These are phyloP conservation scores for Orbicella faveolata DNA, from an alignment of 64 coral and sea anemone genomes.

Conservation along the genomic window DNA sequence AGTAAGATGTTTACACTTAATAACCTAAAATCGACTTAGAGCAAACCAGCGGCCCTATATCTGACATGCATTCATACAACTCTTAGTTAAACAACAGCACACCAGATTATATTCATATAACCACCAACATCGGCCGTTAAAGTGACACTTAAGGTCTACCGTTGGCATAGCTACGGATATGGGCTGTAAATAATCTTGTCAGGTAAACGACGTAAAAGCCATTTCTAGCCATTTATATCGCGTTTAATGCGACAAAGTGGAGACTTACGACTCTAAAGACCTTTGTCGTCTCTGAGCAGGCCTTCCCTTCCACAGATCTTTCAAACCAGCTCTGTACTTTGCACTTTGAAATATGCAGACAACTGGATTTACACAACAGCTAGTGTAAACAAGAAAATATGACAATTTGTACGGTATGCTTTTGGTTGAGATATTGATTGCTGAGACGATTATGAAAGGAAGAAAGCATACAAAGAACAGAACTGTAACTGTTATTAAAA, in stretches of 20 bases:
- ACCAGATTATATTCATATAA: background rate
- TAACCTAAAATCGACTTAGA: too few relatives aligned
- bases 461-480: constrained; percentile 37
- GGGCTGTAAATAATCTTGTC: background rate
- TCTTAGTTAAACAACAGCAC: background rate
- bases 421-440: background rate
- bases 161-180: background rate
- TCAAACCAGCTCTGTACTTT: constrained; percentile 66
- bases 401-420: constrained; percentile 33
- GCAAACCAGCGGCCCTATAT: too few relatives aligned
- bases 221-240: background rate
- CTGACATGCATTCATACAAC: too few relatives aligned
- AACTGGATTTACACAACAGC: constrained; percentile 48
- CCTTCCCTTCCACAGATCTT: constrained; percentile 4
- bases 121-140: background rate
- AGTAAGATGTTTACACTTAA: too few relatives aligned
- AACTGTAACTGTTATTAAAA: constrained; percentile 57
- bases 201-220: background rate
- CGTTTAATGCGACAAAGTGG: background rate
- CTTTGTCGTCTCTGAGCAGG: background rate
- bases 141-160: background rate
- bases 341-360: constrained; percentile 65
- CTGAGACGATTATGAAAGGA: constrained; percentile 37
- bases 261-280: constrained; percentile 3
- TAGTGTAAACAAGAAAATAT: constrained; percentile 33